Evolutionary conservation across 2,888 invertebrate species (phyloP).

Genomic region (Venusia cambrica): DNA sequence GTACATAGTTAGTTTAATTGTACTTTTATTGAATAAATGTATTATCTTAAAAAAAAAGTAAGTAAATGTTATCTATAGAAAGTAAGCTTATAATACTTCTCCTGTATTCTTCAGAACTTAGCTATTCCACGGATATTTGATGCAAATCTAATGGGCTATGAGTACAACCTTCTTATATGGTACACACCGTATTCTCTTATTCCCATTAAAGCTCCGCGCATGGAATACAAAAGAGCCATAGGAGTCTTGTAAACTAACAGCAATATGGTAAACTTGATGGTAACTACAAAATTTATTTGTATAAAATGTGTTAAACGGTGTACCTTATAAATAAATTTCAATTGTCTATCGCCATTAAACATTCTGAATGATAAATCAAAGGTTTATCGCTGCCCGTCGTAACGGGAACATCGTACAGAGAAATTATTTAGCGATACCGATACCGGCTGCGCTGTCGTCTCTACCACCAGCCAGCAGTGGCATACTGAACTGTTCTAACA

Average conservation of each 20-base stretch:
- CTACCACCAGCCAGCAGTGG: slow-evolving; percentile 23
- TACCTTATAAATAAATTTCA: slow-evolving; percentile 75
- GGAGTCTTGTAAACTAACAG: slow-evolving; percentile 52
- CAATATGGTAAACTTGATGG: slow-evolving; percentile 64
- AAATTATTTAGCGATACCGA: slow-evolving; percentile 71
- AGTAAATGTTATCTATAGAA: too few relatives aligned
- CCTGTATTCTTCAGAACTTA: too few relatives aligned
- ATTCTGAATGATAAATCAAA: slow-evolving; percentile 76
- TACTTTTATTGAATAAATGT: too few relatives aligned
- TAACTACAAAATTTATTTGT: slow-evolving; percentile 72
- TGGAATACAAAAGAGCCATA: slow-evolving; percentile 62
- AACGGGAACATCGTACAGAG: slow-evolving; percentile 65
- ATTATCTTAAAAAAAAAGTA: too few relatives aligned
- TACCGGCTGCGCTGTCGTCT: slow-evolving; percentile 42
- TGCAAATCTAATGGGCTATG: slow-evolving; percentile 22
- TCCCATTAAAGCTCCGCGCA: slow-evolving; percentile 45
- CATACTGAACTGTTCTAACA: slow-evolving; percentile 9
- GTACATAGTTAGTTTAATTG: too few relatives aligned
- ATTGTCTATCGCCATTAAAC: slow-evolving; percentile 77
- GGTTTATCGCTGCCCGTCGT: slow-evolving; percentile 62
- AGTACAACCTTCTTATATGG: slow-evolving; percentile 20
- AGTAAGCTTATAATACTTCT: too few relatives aligned
- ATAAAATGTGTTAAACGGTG: slow-evolving; percentile 54
- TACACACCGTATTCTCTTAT: slow-evolving; percentile 32
- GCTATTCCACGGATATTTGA: too few relatives aligned